Conservation (phyloP, 2,797 vertebrate species). For the Acanthiza pusilla region DNA sequence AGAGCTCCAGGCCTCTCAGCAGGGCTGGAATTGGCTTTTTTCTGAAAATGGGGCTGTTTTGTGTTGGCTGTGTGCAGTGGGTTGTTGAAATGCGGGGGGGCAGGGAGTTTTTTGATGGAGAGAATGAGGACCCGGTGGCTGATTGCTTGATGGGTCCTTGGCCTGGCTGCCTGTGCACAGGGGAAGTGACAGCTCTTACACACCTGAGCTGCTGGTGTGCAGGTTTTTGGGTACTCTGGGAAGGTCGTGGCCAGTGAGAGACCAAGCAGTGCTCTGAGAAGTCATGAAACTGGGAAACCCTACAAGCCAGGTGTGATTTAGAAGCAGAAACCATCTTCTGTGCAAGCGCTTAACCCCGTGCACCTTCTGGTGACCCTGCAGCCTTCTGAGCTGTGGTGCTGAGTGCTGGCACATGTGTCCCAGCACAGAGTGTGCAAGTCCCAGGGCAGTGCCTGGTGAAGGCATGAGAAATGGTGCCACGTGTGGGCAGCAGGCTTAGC, state of each 20-base stretch:
- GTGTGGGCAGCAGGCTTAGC: not conserved
- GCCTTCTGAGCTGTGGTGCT: rapidly evolving
- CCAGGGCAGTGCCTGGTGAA: not conserved
- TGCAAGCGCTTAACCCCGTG: not conserved
- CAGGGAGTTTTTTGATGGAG: not conserved
- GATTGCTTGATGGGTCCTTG: not conserved
- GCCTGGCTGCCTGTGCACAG: not conserved
- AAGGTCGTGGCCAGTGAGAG: no score
- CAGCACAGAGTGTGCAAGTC: not conserved
- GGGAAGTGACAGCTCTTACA: not conserved
- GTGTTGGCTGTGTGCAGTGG: not conserved
- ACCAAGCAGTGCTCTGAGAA: not conserved
- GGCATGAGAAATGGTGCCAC: not conserved
- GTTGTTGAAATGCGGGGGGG: not conserved
- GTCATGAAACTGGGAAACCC: not conserved
- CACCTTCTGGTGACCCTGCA: not conserved
- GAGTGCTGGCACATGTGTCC: not conserved
- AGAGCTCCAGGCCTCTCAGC: not conserved
- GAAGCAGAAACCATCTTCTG: not conserved
- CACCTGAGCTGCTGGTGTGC: not conserved
- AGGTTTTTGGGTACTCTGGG: not conserved
- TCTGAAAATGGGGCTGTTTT: not conserved
- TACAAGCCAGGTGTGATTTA: not conserved
- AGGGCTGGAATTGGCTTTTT: not conserved
- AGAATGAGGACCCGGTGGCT: not conserved